phyloP scores from a whole-genome alignment of 1,140 invertebrate genomes.

The Oedothorax gibbosus region DNA sequence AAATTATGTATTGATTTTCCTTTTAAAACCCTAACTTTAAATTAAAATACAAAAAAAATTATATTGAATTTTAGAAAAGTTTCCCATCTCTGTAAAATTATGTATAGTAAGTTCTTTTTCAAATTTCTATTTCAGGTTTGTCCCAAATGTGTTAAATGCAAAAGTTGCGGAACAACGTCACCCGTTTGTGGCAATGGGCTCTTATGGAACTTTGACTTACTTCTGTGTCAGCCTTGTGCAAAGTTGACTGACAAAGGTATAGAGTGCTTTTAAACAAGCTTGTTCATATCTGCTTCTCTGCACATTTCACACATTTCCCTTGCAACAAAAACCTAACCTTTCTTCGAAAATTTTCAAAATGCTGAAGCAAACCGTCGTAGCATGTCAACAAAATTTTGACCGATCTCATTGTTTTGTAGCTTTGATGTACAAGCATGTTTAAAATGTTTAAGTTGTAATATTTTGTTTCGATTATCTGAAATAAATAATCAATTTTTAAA shows the following conservation, averaged over 20 bases:
- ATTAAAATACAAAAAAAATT: background rate
- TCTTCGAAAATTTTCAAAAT: conserved; percentile 30
- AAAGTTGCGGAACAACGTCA: conserved; percentile 80
- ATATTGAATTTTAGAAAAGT: background rate
- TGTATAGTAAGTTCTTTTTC: conserved; percentile 35
- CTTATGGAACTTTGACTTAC: conserved; percentile 86
- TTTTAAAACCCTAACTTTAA: background rate
- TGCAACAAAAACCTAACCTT: conserved; percentile 23
- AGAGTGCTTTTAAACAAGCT: conserved; percentile 57
- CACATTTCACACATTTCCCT: conserved; percentile 28
- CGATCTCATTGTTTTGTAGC: conserved; percentile 42
- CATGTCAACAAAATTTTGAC: conserved; percentile 55
- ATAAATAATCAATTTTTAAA: conserved; percentile 17
- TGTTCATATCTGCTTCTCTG: conserved; percentile 44
- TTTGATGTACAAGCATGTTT: conserved; percentile 28
- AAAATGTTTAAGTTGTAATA: conserved; percentile 7
- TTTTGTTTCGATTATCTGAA: conserved; percentile 30
- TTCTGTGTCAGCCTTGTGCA: conserved; percentile 89
- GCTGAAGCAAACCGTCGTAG: conserved; percentile 41
- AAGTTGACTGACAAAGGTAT: conserved; percentile 84
- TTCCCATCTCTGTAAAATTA: conserved; percentile 1
- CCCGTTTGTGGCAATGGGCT: conserved; percentile 78
- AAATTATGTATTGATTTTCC: too few relatives aligned
- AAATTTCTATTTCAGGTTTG: conserved; percentile 77
- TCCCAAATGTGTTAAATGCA: conserved; percentile 88